phyloP scores from a whole-genome alignment of 2,113 vertebrate species.

The Oceanodroma tethys region DNA sequence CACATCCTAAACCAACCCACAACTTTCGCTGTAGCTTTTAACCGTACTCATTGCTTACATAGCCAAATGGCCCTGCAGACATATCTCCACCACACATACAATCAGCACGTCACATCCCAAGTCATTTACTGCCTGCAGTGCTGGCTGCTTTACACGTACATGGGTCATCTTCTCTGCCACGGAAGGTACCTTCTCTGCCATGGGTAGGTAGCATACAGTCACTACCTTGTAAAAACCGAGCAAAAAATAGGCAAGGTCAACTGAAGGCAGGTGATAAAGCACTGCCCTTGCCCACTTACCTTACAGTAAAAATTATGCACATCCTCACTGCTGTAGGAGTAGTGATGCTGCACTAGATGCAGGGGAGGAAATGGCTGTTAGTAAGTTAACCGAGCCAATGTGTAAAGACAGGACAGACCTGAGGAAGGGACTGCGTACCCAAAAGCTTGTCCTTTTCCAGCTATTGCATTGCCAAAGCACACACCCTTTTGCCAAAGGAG shows the following conservation, averaged over 20 bases:
- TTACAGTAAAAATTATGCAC: background rate
- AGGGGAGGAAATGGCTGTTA: background rate
- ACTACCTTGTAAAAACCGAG: background rate
- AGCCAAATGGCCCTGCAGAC: background rate
- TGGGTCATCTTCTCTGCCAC: background rate
- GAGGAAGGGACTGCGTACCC: background rate
- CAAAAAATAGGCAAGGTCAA: background rate
- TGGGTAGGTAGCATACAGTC: background rate
- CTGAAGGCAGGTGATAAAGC: background rate
- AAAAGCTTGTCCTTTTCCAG: background rate
- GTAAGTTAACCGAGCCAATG: accelerated
- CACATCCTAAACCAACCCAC: background rate
- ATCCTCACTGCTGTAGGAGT: background rate
- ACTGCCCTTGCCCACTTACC: background rate
- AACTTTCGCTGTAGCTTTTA: background rate
- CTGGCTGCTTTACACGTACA: background rate
- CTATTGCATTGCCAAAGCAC: background rate
- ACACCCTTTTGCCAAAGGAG: background rate
- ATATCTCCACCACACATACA: background rate
- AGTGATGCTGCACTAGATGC: background rate
- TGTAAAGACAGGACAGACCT: accelerated
- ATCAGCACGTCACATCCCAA: background rate
- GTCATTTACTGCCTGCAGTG: background rate
- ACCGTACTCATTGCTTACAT: background rate
- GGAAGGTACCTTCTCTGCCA: background rate